A percentile compares a stretch with the other conserved stretches of the same genome.
These are phyloP conservation scores for Chesias legatella DNA, from an alignment of 2,888 invertebrate species.

Conservation along the genomic window DNA sequence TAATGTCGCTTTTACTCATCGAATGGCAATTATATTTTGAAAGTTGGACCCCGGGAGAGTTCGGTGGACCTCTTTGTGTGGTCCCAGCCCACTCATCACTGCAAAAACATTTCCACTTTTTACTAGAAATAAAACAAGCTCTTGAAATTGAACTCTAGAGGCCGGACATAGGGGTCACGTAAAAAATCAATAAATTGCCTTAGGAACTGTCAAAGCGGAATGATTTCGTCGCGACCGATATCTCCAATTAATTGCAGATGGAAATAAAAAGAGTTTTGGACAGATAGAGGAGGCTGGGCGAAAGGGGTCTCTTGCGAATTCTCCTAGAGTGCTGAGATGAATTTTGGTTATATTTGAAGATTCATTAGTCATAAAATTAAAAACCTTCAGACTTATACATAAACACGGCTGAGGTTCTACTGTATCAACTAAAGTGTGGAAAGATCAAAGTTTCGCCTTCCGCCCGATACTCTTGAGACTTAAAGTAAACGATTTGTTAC, in stretches of 20 bases:
- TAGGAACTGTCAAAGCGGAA: slow-evolving; percentile 66
- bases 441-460: too few species aligned
- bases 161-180: slow-evolving; percentile 25
- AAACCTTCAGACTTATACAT: too few species aligned
- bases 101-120: slow-evolving; percentile 66
- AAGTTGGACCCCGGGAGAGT: slow-evolving; percentile 32
- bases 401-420: too few species aligned
- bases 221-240: slow-evolving; percentile 67
- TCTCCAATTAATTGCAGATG: slow-evolving; percentile 60
- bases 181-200: slow-evolving; percentile 44
- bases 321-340: too few species aligned
- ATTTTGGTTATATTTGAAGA: too few species aligned
- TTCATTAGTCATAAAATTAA: too few species aligned
- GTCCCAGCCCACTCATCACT: slow-evolving; percentile 45
- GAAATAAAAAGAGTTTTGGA: slow-evolving; percentile 46
- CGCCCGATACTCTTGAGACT: too few species aligned
- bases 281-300: slow-evolving; percentile 36
- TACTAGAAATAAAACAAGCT: slow-evolving; percentile 29
- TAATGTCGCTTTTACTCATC: slow-evolving; percentile 21
- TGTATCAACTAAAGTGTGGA: too few species aligned
- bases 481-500: too few species aligned
- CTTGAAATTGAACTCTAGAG: slow-evolving; percentile 38
- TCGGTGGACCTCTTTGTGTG: slow-evolving; percentile 57
- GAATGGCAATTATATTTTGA: slow-evolving; percentile 33
- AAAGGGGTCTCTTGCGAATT: too few species aligned